Percentiles rank a stretch among this genome's conserved stretches.
Conservation (phyloP, 2,797 vertebrate species). For the Borostomias antarcticus region DNA sequence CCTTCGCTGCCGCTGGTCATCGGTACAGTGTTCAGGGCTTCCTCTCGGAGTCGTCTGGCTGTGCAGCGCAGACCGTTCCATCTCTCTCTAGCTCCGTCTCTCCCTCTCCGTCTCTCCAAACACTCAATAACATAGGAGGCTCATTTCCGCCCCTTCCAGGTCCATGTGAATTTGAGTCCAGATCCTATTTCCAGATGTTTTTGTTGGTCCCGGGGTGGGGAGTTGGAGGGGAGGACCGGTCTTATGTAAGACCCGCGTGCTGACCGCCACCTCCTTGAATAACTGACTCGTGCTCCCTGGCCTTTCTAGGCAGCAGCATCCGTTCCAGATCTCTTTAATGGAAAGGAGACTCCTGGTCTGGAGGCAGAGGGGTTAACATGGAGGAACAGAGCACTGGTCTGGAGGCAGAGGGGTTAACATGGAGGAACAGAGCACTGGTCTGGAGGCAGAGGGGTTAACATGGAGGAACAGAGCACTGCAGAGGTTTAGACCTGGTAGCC, state of each 20-base stretch:
- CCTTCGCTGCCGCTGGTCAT: slow-evolving; percentile 10
- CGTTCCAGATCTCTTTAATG: slow-evolving; percentile 34
- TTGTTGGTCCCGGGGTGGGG: slow-evolving; percentile 23
- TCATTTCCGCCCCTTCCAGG: slow-evolving; percentile 31
- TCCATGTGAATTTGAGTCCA: slow-evolving; percentile 35
- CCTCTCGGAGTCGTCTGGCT: slow-evolving; percentile 23
- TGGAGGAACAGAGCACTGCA: slow-evolving; percentile 30
- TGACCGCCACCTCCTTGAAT: slow-evolving; percentile 17
- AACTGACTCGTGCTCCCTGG: slow-evolving; percentile 25
- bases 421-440: slow-evolving; percentile 14
- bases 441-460: slow-evolving; percentile 30
- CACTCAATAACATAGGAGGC: slow-evolving; percentile 2
- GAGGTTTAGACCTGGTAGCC: slow-evolving; percentile 24
- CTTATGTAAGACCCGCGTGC: slow-evolving; percentile 63
- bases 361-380: slow-evolving; percentile 37
- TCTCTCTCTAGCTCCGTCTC: not conserved
- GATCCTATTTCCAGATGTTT: slow-evolving; percentile 58
- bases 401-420: slow-evolving; percentile 36
- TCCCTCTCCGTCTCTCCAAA: not conserved
- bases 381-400: slow-evolving; percentile 11
- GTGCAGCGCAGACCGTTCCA: not conserved
- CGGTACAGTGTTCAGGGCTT: slow-evolving; percentile 43
- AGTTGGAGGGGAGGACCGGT: slow-evolving; percentile 19
- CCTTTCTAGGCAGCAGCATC: slow-evolving; percentile 30
- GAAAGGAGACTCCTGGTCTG: slow-evolving; percentile 39